Conservation (phyloP, 2,113 vertebrate species). For the Anthoscopus minutus region DNA sequence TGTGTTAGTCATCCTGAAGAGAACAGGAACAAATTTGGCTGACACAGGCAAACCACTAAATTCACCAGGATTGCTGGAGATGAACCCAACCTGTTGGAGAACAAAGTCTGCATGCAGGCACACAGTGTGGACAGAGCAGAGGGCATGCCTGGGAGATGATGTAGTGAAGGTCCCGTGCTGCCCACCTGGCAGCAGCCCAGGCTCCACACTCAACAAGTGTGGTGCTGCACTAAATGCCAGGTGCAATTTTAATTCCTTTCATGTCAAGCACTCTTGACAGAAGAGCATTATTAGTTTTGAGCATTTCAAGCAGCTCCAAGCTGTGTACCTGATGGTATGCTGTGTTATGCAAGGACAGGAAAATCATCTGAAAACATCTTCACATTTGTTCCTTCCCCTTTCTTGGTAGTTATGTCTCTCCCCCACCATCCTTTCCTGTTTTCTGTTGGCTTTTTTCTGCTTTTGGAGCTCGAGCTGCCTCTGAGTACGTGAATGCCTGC, state of each 20-base stretch:
- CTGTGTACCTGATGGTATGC: neutral
- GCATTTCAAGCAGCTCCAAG: neutral
- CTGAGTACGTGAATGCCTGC: neutral
- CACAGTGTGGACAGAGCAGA: neutral
- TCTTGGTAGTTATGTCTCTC: neutral
- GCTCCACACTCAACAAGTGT: neutral
- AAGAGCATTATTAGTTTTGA: conserved; percentile 16
- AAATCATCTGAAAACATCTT: neutral
- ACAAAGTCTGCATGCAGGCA: neutral
- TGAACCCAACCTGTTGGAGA: neutral
- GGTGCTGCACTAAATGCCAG: neutral
- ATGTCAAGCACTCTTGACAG: conserved; percentile 26
- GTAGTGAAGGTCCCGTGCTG: neutral
- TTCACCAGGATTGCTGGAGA: neutral
- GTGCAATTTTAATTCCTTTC: conserved; percentile 46
- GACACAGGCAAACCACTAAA: neutral
- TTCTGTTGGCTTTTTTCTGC: neutral
- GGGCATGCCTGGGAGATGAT: neutral
- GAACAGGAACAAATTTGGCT: conserved; percentile 9
- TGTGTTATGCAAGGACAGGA: neutral
- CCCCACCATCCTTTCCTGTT: neutral
- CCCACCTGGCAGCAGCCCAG: neutral
- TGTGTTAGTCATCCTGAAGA: conserved; percentile 22
- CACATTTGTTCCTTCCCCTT: neutral
- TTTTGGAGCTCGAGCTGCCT: neutral